These are phyloP conservation scores for Terrapene triunguis DNA, from an alignment of 2,113 vertebrate genomes.

Conservation along the genomic window DNA sequence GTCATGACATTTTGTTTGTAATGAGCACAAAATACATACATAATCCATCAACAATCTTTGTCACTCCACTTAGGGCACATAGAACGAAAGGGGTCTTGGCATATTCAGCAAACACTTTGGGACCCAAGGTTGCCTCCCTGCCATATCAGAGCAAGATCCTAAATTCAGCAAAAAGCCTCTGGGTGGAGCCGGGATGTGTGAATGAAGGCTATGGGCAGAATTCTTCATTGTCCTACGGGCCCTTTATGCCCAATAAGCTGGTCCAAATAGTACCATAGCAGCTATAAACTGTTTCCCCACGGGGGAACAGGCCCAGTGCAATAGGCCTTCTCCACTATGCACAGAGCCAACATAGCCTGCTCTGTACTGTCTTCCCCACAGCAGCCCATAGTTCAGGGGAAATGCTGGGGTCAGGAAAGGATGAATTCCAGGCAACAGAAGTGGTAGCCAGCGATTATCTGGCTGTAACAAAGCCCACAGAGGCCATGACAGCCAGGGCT, in stretches of 20 bases:
- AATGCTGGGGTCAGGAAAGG: not conserved
- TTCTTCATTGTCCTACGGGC: accelerated
- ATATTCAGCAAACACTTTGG: not conserved
- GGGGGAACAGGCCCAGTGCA: too few species aligned
- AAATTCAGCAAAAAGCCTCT: accelerated
- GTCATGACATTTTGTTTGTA: accelerated
- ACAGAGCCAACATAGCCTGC: too few species aligned
- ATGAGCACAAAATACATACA: not conserved
- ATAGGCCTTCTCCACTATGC: too few species aligned
- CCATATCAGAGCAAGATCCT: accelerated
- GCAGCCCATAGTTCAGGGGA: too few species aligned
- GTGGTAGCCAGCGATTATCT: accelerated
- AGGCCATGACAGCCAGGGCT: too few species aligned
- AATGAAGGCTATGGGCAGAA: accelerated
- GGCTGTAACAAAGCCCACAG: not conserved
- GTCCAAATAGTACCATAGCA: not conserved
- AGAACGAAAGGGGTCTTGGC: not conserved
- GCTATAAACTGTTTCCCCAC: not conserved
- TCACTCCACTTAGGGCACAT: not conserved
- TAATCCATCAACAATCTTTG: accelerated
- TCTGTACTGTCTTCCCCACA: not conserved
- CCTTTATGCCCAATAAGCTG: not conserved
- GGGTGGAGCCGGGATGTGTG: accelerated
- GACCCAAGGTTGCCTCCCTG: not conserved
- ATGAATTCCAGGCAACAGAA: accelerated